Conservation (phyloP, 2,797 vertebrate genomes). For the Carduelis carduelis region DNA sequence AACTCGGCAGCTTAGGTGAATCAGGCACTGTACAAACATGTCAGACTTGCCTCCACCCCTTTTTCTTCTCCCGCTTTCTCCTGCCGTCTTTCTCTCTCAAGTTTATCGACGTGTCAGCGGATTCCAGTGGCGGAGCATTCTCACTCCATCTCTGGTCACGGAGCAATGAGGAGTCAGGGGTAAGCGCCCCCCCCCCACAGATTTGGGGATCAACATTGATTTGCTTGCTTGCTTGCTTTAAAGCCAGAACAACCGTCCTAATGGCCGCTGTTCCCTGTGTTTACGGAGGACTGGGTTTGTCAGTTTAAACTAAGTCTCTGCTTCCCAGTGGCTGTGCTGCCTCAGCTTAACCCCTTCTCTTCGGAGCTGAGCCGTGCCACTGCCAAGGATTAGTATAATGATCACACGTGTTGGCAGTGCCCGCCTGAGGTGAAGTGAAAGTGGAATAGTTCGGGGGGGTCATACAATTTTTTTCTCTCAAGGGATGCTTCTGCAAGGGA, state of each 20-base stretch:
- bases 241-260: neutral
- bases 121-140: neutral
- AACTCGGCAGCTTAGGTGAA: constrained; percentile 71
- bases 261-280: neutral
- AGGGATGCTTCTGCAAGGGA: constrained; percentile 30
- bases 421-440: neutral
- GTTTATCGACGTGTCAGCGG: neutral
- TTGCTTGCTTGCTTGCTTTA: neutral
- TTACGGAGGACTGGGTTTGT: constrained; percentile 48
- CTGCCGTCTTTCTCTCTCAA: neutral
- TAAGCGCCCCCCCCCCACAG: neutral
- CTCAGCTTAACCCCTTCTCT: constrained; percentile 56
- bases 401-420: neutral
- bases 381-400: neutral
- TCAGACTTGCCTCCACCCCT: constrained; percentile 64
- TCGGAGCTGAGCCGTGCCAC: neutral
- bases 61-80: constrained; percentile 68
- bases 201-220: neutral
- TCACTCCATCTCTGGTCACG: neutral
- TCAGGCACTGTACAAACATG: constrained; percentile 70
- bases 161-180: constrained; percentile 29
- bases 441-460: neutral
- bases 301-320: constrained; percentile 36
- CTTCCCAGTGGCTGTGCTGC: constrained; percentile 27
- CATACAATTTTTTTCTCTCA: neutral